Evolutionary conservation across 2,888 invertebrate genomes (phyloP).

Genomic region (Sepiola atlantica): DNA sequence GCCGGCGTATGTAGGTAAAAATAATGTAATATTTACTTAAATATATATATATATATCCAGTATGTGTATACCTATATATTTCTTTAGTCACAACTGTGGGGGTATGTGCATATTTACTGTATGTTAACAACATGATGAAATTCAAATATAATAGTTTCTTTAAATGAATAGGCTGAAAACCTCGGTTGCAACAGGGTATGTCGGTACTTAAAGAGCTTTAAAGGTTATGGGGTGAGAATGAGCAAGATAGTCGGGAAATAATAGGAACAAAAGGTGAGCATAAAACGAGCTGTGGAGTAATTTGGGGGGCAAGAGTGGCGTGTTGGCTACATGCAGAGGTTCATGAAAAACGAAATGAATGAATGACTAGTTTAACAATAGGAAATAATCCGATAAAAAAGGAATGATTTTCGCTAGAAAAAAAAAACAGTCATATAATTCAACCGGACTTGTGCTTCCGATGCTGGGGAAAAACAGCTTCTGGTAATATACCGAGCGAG

Average conservation of each 20-base stretch:
- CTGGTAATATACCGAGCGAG: not conserved
- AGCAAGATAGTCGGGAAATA: not conserved
- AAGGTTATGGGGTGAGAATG: not conserved
- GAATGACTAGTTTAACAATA: not conserved
- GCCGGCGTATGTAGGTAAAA: too few relatives aligned
- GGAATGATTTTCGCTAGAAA: not conserved
- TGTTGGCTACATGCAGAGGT: not conserved
- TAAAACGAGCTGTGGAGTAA: not conserved
- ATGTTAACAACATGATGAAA: not conserved
- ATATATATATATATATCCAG: not conserved
- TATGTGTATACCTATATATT: not conserved
- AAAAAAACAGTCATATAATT: not conserved
- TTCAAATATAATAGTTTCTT: not conserved
- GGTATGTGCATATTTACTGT: not conserved
- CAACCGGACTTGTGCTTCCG: not conserved
- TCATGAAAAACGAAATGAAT: not conserved
- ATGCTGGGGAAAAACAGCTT: not conserved
- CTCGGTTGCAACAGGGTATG: not conserved
- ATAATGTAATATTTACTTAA: too few relatives aligned
- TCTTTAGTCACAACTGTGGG: not conserved
- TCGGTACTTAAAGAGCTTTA: not conserved
- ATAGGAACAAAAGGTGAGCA: not conserved
- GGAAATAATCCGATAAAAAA: not conserved
- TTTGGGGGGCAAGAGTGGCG: not conserved
- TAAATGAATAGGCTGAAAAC: not conserved